Percentiles rank a stretch among this genome's conserved stretches.
phyloP scores from a whole-genome alignment of 2,113 vertebrate species.

The Rhabdornis inornatus region DNA sequence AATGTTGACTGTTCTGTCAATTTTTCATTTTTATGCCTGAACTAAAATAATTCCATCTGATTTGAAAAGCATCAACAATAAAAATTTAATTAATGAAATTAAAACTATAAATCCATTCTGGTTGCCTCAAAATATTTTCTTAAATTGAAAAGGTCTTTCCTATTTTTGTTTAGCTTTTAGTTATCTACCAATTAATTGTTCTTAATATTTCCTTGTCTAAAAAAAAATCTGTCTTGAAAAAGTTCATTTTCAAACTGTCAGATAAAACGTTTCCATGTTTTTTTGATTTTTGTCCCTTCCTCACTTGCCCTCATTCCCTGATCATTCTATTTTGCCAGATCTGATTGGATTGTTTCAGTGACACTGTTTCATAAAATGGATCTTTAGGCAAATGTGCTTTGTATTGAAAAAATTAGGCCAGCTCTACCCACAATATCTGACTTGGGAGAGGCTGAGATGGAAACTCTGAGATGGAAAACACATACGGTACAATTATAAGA shows the following conservation, averaged over 20 bases:
- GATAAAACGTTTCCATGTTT: not conserved
- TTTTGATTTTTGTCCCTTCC: not conserved
- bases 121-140: not conserved
- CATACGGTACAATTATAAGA: not conserved
- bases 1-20: not conserved
- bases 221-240: not conserved
- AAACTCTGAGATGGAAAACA: not conserved
- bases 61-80: not conserved
- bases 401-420: not conserved
- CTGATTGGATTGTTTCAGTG: not conserved
- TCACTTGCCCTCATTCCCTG: not conserved
- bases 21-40: not conserved
- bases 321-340: not conserved
- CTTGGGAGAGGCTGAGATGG: not conserved
- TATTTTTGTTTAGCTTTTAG: not conserved
- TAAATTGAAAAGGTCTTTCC: not conserved
- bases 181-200: not conserved
- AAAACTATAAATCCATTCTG: not conserved
- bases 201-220: not conserved
- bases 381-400: not conserved
- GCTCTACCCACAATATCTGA: not conserved
- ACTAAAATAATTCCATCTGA: not conserved
- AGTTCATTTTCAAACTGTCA: not conserved
- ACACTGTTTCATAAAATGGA: not conserved
- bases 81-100: not conserved